phyloP scores from a whole-genome alignment of 2,888 invertebrate genomes.

The Balanococcus diminutus region DNA sequence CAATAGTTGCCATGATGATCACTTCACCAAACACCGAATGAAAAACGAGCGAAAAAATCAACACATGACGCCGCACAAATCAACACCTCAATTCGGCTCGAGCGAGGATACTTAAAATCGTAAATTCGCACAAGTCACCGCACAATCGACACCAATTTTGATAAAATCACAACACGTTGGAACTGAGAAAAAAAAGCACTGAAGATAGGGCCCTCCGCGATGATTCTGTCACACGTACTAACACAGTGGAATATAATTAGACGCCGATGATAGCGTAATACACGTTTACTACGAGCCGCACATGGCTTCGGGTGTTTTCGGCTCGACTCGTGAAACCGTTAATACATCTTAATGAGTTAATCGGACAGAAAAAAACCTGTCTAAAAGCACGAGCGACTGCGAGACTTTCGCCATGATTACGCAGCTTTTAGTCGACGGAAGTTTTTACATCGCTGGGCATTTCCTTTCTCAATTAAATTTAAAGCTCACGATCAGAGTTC shows the following conservation, averaged over 20 bases:
- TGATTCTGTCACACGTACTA: slow-evolving; percentile 42
- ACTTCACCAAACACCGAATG: slow-evolving; percentile 5
- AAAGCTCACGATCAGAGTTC: no score
- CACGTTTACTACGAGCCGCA: background rate
- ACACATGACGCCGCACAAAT: slow-evolving; percentile 1
- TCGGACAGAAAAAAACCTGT: background rate
- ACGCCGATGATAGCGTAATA: slow-evolving; percentile 35
- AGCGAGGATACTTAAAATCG: background rate
- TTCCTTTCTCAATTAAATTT: background rate
- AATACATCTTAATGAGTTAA: background rate
- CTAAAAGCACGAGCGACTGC: no score
- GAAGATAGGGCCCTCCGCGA: slow-evolving; percentile 36
- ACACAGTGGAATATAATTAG: slow-evolving; percentile 23
- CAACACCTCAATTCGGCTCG: background rate
- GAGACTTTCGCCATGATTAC: background rate
- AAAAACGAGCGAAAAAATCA: background rate
- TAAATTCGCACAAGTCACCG: background rate
- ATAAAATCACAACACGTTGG: background rate
- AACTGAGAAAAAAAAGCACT: background rate
- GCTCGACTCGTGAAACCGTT: background rate
- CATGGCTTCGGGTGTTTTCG: background rate
- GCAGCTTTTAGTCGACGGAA: background rate
- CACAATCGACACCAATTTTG: background rate
- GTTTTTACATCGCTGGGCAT: background rate
- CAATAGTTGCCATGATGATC: slow-evolving; percentile 16